Percentiles rank a stretch among this genome's conserved stretches.
Conservation (phyloP, 1,140 invertebrate genomes). For the Papilio xuthus region DNA sequence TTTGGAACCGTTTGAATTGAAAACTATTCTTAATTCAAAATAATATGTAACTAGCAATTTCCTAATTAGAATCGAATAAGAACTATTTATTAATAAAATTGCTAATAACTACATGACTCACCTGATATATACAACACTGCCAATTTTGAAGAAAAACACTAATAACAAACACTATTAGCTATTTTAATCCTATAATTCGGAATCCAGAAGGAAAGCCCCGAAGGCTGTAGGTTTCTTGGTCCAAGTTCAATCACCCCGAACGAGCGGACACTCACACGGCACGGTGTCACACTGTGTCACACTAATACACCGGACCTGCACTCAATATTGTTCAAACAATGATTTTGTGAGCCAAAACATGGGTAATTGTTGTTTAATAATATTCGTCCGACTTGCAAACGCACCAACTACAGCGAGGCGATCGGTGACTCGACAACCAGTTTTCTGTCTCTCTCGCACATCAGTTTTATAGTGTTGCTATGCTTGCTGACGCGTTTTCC, state of each 20-base stretch:
- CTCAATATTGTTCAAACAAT: slow-evolving; percentile 49
- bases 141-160: slow-evolving; percentile 7
- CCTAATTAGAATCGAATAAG: slow-evolving; percentile 13
- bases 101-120: neutral
- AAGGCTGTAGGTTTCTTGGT: slow-evolving; percentile 34
- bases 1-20: slow-evolving; percentile 1
- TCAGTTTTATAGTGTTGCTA: slow-evolving; percentile 58
- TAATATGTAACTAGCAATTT: neutral
- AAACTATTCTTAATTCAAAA: neutral
- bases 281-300: slow-evolving; percentile 46
- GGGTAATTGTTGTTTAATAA: slow-evolving; percentile 60
- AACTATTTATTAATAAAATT: neutral
- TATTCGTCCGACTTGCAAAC: slow-evolving; percentile 57
- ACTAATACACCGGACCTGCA: slow-evolving; percentile 44
- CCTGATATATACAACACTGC: neutral
- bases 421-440: slow-evolving; percentile 62
- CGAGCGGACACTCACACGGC: slow-evolving; percentile 48
- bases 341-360: slow-evolving; percentile 51
- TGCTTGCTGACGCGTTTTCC: neutral
- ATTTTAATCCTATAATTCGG: slow-evolving; percentile 12
- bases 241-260: slow-evolving; percentile 66
- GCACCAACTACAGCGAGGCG: slow-evolving; percentile 52
- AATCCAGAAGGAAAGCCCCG: slow-evolving; percentile 36
- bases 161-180: neutral
- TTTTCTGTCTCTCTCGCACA: slow-evolving; percentile 65